Conservation (phyloP, 2,888 invertebrate genomes). For the Diachrysia chrysitis region DNA sequence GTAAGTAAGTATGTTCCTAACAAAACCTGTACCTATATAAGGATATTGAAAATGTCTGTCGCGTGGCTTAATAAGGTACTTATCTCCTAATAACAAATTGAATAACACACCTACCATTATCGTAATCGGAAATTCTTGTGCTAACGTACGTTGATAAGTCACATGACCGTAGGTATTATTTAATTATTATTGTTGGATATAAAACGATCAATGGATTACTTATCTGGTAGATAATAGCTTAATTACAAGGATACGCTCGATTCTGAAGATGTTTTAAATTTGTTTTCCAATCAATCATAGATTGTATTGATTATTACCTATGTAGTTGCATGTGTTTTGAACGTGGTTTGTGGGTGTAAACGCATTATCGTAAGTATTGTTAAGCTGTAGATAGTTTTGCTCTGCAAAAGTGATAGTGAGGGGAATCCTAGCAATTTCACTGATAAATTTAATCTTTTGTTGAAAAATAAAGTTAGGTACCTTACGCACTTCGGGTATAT, state of each 20-base stretch:
- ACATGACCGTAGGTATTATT: neutral
- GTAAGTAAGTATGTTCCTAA: too few species aligned
- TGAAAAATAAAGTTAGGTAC: neutral
- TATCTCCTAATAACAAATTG: slow-evolving; percentile 2
- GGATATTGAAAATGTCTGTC: neutral
- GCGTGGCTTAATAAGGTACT: neutral
- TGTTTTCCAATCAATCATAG: slow-evolving; percentile 30
- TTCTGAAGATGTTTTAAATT: slow-evolving; percentile 41
- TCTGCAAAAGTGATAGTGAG: slow-evolving; percentile 4
- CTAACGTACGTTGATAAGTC: neutral
- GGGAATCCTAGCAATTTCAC: slow-evolving; percentile 1
- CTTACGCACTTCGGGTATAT: neutral
- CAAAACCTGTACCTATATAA: too few species aligned
- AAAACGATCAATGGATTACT: slow-evolving; percentile 37
- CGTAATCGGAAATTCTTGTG: neutral
- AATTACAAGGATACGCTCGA: slow-evolving; percentile 5
- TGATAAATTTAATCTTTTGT: neutral
- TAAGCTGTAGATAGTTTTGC: neutral
- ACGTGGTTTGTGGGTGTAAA: slow-evolving; percentile 6
- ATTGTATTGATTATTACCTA: slow-evolving; percentile 13
- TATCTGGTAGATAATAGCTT: slow-evolving; percentile 38
- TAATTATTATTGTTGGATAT: neutral
- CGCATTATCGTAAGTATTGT: neutral
- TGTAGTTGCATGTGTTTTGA: slow-evolving; percentile 32
- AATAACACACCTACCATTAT: slow-evolving; percentile 1